phyloP scores from a whole-genome alignment of 2,113 vertebrate species.

The Sorex fumeus region DNA sequence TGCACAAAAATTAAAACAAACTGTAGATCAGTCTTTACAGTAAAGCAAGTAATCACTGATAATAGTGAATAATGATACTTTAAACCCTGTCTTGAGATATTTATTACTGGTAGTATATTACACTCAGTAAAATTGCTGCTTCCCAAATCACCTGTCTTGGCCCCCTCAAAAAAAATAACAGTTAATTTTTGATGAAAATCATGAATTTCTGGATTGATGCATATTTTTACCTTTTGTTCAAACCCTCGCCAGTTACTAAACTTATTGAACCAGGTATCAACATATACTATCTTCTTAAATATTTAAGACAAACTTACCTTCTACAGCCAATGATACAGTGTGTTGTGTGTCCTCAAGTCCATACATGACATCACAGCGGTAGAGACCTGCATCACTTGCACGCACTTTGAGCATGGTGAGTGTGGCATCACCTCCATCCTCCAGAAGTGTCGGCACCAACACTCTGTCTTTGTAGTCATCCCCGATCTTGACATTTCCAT shows the following conservation, averaged over 20 bases:
- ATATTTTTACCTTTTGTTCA: background rate
- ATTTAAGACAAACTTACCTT: slow-evolving; percentile 90
- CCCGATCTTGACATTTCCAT: slow-evolving; percentile 95
- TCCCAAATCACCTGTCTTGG: background rate
- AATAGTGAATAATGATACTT: background rate
- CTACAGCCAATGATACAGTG: slow-evolving; percentile 92
- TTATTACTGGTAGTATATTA: background rate
- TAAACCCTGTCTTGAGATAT: background rate
- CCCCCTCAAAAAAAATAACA: background rate
- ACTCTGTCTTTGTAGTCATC: slow-evolving; percentile 94
- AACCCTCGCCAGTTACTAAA: background rate
- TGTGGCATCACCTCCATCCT: slow-evolving; percentile 94
- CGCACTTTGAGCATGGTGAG: slow-evolving; percentile 94
- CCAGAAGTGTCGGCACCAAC: slow-evolving; percentile 93
- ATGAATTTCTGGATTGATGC: background rate
- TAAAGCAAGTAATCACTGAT: background rate
- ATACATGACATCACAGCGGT: slow-evolving; percentile 96
- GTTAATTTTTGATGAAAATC: background rate
- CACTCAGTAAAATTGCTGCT: background rate
- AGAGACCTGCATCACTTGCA: slow-evolving; percentile 95
- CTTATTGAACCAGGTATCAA: background rate
- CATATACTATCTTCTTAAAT: background rate
- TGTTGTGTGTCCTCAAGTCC: slow-evolving; percentile 96
- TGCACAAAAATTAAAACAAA: slow-evolving; percentile 3
- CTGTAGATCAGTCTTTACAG: background rate